These are phyloP conservation scores for Xiphydria camelus DNA, from an alignment of 2,888 invertebrate species.

Conservation along the genomic window DNA sequence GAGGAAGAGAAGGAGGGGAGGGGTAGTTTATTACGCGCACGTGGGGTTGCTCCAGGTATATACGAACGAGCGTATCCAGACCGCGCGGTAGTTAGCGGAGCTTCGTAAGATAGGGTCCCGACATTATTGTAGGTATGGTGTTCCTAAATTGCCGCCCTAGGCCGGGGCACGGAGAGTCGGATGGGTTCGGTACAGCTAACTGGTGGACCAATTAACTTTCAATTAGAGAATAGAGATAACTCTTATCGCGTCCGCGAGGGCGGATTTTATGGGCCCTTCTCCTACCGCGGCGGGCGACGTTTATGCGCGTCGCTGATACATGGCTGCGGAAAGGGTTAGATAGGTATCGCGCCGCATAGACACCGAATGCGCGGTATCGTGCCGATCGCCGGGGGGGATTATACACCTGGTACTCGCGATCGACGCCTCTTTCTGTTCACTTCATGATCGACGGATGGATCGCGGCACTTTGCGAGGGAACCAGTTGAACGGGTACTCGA, in stretches of 20 bases:
- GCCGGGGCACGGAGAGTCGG: constrained; percentile 31
- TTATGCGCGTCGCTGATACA: constrained; percentile 48
- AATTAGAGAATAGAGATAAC: constrained; percentile 56
- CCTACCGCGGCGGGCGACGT: constrained; percentile 45
- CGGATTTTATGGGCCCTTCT: constrained; percentile 54
- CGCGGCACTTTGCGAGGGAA: too few species aligned
- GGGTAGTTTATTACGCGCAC: constrained; percentile 52
- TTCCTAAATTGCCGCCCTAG: constrained; percentile 50
- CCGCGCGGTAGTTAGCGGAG: constrained; percentile 25
- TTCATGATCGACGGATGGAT: too few species aligned
- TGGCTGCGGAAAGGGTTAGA: constrained; percentile 23
- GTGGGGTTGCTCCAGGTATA: constrained; percentile 34
- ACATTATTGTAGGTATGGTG: constrained; percentile 43
- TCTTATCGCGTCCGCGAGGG: constrained; percentile 55
- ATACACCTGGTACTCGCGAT: too few species aligned
- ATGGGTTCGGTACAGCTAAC: constrained; percentile 38
- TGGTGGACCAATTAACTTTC: constrained; percentile 58
- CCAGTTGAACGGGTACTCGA: too few species aligned
- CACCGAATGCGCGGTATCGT: constrained; percentile 12
- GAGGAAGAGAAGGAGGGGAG: constrained; percentile 30
- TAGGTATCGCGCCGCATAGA: constrained; percentile 40
- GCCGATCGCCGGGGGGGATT: not conserved
- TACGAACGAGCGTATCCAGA: constrained; percentile 19
- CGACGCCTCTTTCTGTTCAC: too few species aligned
- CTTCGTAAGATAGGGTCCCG: constrained; percentile 43